These are phyloP conservation scores for Paelopatides confundens DNA, from an alignment of 53 echinoderm and acorn worm species.

Conservation along the genomic window DNA sequence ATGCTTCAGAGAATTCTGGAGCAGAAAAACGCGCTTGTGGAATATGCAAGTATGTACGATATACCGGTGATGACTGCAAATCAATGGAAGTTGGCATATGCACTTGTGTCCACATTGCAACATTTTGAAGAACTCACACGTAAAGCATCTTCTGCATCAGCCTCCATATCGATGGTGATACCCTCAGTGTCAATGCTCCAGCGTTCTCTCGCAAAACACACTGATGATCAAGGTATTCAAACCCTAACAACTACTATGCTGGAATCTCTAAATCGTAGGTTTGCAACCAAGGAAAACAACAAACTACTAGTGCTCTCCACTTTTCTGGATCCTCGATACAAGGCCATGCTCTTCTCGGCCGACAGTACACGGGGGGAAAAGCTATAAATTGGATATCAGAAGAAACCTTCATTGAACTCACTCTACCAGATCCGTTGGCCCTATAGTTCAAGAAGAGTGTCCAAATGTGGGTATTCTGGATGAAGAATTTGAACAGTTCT, in stretches of 20 bases:
- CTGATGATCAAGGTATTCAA: background rate
- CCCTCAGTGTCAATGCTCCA: constrained; percentile 15
- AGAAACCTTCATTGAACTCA: no score
- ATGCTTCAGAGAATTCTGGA: background rate
- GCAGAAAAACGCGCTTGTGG: constrained; percentile 26
- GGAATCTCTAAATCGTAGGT: background rate
- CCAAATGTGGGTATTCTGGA: background rate
- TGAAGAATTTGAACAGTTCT: background rate
- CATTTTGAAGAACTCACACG: constrained; percentile 46
- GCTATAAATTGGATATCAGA: no score
- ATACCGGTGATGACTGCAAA: constrained; percentile 52
- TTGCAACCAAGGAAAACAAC: background rate
- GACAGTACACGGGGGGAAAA: no score
- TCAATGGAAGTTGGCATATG: constrained; percentile 34
- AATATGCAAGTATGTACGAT: constrained; percentile 46
- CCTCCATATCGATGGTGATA: constrained; percentile 16
- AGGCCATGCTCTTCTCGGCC: background rate
- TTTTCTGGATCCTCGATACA: constrained; percentile 9
- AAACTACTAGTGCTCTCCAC: background rate
- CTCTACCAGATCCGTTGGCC: background rate
- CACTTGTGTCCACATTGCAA: constrained; percentile 16
- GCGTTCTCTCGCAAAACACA: background rate
- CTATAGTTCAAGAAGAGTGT: background rate
- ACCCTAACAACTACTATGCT: constrained; percentile 21
- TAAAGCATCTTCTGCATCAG: constrained; percentile 1